Evolutionary conservation across 1,140 invertebrate species (phyloP).

Genomic region (Orchesella cincta): DNA sequence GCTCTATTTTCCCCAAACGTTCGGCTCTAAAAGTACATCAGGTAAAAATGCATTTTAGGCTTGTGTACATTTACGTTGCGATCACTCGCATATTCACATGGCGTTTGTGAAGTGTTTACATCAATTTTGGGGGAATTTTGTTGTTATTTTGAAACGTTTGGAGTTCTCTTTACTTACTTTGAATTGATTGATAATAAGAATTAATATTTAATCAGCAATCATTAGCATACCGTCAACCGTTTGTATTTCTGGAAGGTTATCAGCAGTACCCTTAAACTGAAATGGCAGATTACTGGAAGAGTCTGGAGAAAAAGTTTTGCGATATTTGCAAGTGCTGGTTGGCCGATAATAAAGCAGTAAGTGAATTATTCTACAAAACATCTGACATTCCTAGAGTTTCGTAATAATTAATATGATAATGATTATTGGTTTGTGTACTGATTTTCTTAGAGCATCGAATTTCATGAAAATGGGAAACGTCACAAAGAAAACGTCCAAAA

Average conservation of each 20-base stretch:
- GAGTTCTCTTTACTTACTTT: background rate
- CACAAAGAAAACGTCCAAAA: conserved; percentile 93
- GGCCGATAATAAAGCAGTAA: conserved; percentile 92
- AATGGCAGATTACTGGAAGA: conserved; percentile 95
- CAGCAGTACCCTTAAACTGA: background rate
- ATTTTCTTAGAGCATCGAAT: conserved; percentile 76
- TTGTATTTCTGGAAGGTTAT: background rate
- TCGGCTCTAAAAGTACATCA: no score
- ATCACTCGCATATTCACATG: no score
- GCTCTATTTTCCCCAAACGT: no score
- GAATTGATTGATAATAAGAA: background rate
- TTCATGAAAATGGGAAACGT: conserved; percentile 89
- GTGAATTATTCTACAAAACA: conserved; percentile 52
- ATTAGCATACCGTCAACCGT: background rate
- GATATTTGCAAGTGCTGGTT: conserved; percentile 99
- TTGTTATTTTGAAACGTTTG: background rate
- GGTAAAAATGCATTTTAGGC: no score
- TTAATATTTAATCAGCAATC: background rate
- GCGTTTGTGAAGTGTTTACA: no score
- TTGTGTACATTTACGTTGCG: no score
- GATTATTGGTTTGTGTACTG: conserved; percentile 18
- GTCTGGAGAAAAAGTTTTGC: conserved; percentile 90
- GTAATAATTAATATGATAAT: background rate
- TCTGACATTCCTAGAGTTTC: background rate
- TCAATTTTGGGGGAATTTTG: no score